These are phyloP conservation scores for Carpatolechia fugitivella DNA, from an alignment of 2,888 invertebrate genomes.

Conservation along the genomic window DNA sequence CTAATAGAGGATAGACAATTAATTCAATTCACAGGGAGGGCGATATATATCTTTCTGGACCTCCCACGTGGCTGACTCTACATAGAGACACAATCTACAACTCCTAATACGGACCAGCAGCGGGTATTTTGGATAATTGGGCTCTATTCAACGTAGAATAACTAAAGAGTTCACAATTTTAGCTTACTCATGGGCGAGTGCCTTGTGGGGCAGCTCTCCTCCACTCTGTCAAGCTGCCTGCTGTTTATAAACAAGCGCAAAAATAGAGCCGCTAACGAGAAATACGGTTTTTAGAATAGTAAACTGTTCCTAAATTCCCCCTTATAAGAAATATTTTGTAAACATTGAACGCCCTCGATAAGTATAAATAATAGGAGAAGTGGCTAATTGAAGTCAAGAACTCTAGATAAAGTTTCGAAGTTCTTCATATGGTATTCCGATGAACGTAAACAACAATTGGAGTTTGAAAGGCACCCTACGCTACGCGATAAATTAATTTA, in stretches of 20 bases:
- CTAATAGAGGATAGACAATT: conserved; percentile 30
- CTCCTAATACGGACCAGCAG: conserved; percentile 27
- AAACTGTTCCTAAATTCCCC: neutral
- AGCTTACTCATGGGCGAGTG: conserved; percentile 2
- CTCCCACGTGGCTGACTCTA: conserved; percentile 47
- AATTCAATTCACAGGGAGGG: conserved; percentile 39
- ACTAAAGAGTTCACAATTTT: conserved; percentile 8
- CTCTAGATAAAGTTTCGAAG: neutral
- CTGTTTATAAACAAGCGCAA: conserved; percentile 8
- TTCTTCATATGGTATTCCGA: conserved; percentile 12
- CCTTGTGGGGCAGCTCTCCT: neutral
- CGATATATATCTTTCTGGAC: conserved; percentile 39
- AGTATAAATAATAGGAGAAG: neutral
- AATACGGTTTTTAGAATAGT: neutral
- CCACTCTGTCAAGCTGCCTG: neutral
- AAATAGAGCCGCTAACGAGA: conserved; percentile 4
- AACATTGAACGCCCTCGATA: neutral
- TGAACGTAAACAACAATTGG: conserved; percentile 32
- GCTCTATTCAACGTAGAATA: conserved; percentile 38
- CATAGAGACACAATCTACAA: conserved; percentile 29
- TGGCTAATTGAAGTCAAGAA: neutral
- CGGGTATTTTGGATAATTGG: conserved; percentile 47
- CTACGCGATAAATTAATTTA: conserved; percentile 45
- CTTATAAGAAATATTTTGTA: neutral
- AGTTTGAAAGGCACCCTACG: conserved; percentile 31